Base-by-base conservation (phyloP, 2,888 invertebrate species). In the Dyspetes luteomarginatus region DNA sequence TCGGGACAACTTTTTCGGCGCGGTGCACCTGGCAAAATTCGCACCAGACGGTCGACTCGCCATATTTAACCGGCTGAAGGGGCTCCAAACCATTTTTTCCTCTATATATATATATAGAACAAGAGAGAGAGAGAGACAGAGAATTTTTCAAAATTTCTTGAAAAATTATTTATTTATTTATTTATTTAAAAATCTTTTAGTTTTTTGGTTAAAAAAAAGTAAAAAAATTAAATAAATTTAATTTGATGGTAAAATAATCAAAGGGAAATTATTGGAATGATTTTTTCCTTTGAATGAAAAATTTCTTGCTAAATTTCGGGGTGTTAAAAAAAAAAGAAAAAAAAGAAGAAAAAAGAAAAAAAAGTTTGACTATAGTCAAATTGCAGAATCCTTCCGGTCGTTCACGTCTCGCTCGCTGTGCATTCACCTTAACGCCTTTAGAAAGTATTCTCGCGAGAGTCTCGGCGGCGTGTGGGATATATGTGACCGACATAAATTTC, bases 351-450 rank as follows among this genome's bases (percentile, higher is more conserved):
- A n/a, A n/a, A n/a, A n/a, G n/a, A n/a, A n/a, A n/a, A 52, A 12
- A 36, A 36, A 12, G 9, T 36, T 12, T 7, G 1, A 36, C 7
- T 12, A 12, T 36, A 12, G 41, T 56, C 56, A 72, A 62, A 65
- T 74, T 58, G 80, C 74, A 36, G 65, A 77, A 78, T 69, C 62
- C 62, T 67, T 78, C 64, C 72, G 71, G 68, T 72, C 78, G 67
- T 82, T 78, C 68, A 30, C 73, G 22, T 78, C 71, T 78, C 67
- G 26, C 73, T 62, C 78, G 76, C 69, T 86, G 87, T 86, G 86
- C 87, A 86, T 80, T 72, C 85, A 84, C 85, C 88, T 88, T 85
- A 87, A 88, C 86, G 85, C 79, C 85, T 90, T 90, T 91, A 90
- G 90, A 91, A 91, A 91, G 90, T 88, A 81, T 60, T 48, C 72